phyloP scores from a whole-genome alignment of 1,140 invertebrate genomes.

The Camponotus vicinus region DNA sequence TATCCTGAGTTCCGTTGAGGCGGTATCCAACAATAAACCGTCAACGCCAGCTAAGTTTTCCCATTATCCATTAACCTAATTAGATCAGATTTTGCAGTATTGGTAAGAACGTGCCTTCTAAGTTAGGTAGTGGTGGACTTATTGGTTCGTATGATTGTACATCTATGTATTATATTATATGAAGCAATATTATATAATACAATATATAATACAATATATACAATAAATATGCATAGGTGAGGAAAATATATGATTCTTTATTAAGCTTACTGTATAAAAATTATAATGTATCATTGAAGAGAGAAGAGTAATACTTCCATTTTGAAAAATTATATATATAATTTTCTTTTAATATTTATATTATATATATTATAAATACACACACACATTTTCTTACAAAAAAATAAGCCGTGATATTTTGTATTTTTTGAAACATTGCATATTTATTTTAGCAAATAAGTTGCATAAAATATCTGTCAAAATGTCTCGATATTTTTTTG shows the following conservation, averaged over 20 bases:
- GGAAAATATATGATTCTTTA: background rate
- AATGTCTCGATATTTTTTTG: background rate
- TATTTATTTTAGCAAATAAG: background rate
- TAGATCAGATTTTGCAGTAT: slow-evolving; percentile 81
- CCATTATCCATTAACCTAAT: slow-evolving; percentile 84
- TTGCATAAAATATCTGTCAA: slow-evolving; percentile 1
- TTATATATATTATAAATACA: background rate
- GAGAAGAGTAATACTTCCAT: background rate
- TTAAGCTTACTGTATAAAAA: background rate
- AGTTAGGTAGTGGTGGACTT: slow-evolving; percentile 60
- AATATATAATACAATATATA: too few species aligned
- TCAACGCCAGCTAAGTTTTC: slow-evolving; percentile 81
- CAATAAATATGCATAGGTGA: background rate
- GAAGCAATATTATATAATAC: background rate
- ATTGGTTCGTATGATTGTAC: slow-evolving; percentile 10
- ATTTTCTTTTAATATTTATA: background rate
- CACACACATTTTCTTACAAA: background rate
- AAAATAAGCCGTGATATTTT: background rate
- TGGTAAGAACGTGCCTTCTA: slow-evolving; percentile 64
- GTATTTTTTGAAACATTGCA: background rate
- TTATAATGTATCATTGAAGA: background rate
- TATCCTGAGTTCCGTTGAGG: slow-evolving; percentile 73
- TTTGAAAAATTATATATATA: background rate
- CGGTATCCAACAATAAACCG: slow-evolving; percentile 81
- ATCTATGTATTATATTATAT: background rate